Percentiles rank a stretch among this genome's conserved stretches.
These are phyloP conservation scores for Leptinotarsa lineolata DNA, from an alignment of 1,140 invertebrate genomes.

Conservation along the genomic window DNA sequence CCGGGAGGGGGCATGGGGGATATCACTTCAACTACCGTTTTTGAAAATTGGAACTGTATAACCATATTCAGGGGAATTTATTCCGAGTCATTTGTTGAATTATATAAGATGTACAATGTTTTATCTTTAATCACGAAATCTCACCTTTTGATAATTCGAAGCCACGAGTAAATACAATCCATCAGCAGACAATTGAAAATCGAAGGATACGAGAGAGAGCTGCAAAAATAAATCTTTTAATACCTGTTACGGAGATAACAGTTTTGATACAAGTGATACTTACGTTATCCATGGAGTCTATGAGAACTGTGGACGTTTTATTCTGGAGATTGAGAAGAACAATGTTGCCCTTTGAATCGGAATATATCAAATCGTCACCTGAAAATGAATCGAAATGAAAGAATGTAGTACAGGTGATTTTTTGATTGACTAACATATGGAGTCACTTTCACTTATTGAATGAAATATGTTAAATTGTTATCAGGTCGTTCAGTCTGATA, in stretches of 20 bases:
- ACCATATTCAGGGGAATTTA: no score
- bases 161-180: constrained; percentile 59
- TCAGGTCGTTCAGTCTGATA: no score
- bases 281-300: constrained; percentile 36
- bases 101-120: no score
- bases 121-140: neutral
- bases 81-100: no score
- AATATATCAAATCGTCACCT: constrained; percentile 39
- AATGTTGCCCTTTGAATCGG: constrained; percentile 30
- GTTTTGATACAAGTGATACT: constrained; percentile 25
- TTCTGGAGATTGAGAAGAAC: constrained; percentile 34
- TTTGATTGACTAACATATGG: no score
- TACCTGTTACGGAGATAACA: constrained; percentile 18
- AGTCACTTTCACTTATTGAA: no score
- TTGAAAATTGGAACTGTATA: no score
- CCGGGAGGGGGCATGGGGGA: no score
- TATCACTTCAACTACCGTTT: no score
- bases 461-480: no score
- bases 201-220: constrained; percentile 47
- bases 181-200: constrained; percentile 58
- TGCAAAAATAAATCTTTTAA: constrained; percentile 37
- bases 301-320: constrained; percentile 23
- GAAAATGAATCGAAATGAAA: constrained; percentile 11
- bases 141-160: constrained; percentile 61
- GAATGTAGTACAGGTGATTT: no score